Percentiles rank a stretch among this genome's conserved stretches.
phyloP scores from a whole-genome alignment of 2,797 vertebrate genomes.

The Leptatherina wallacei region DNA sequence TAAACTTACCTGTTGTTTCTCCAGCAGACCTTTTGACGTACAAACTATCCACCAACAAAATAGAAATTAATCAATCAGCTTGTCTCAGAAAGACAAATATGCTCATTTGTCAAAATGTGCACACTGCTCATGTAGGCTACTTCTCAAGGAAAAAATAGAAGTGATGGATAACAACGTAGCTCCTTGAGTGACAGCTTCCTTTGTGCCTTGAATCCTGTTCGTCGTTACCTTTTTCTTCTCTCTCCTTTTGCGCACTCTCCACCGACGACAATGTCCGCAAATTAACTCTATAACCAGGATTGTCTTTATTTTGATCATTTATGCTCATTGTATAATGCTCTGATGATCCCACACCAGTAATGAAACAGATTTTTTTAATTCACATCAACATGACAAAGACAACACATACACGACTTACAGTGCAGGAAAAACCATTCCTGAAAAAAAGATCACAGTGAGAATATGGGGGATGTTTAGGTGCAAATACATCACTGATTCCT shows the following conservation, averaged over 20 bases:
- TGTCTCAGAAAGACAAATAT: conserved; percentile 48
- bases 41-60: conserved; percentile 43
- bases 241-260: conserved; percentile 13
- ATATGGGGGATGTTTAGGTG: conserved; percentile 3
- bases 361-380: background rate
- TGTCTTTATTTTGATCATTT: conserved; percentile 27
- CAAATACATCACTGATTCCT: background rate
- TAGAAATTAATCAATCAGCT: conserved; percentile 36
- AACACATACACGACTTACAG: background rate
- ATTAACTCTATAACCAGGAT: background rate
- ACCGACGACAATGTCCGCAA: conserved; percentile 11
- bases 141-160: conserved; percentile 32
- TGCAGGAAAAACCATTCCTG: background rate
- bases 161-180: conserved; percentile 48
- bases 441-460: conserved; percentile 34
- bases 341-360: background rate
- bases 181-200: conserved; percentile 53
- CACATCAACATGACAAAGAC: conserved; percentile 30
- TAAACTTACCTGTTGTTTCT: conserved; percentile 67
- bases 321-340: conserved; percentile 5
- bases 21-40: conserved; percentile 22
- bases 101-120: conserved; percentile 59
- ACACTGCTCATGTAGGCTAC: conserved; percentile 23
- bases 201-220: conserved; percentile 25
- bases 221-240: conserved; percentile 18